A percentile compares a stretch with the other conserved stretches of the same genome.
phyloP scores from a whole-genome alignment of 2,888 invertebrate species.

The Branchipolynoe longqiensis region DNA sequence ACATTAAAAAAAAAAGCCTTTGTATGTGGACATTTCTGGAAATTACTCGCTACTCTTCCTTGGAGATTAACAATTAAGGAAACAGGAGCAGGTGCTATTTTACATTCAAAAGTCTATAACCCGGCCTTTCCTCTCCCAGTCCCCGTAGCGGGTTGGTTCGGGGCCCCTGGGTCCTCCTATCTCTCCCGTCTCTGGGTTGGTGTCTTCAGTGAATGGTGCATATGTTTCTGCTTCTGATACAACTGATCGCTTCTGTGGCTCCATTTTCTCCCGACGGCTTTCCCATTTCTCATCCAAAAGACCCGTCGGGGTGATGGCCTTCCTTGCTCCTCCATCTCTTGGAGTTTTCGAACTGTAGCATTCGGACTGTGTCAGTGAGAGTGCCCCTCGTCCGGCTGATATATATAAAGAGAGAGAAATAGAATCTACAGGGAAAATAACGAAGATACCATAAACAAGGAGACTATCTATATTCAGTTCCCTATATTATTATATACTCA shows the following conservation, averaged over 20 bases:
- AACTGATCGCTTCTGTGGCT: constrained; percentile 84
- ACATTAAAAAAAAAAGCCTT: no score
- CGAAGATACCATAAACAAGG: no score
- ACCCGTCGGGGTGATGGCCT: constrained; percentile 85
- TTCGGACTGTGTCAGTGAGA: not conserved
- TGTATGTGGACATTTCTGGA: no score
- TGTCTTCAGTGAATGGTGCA: constrained; percentile 90
- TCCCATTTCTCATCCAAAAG: constrained; percentile 88
- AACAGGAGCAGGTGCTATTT: no score
- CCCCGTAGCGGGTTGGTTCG: constrained; percentile 99
- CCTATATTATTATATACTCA: no score
- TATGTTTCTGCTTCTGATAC: constrained; percentile 88
- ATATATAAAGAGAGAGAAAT: no score
- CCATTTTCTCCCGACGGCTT: constrained; percentile 84
- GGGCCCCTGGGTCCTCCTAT: constrained; percentile 97
- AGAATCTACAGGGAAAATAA: no score
- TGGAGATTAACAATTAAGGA: no score
- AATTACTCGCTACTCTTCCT: no score
- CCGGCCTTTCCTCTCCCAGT: constrained; percentile 99
- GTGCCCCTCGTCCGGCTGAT: no score
- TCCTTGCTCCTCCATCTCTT: constrained; percentile 71
- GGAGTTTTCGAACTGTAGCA: not conserved
- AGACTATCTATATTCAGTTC: no score
- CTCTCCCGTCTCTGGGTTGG: constrained; percentile 96
- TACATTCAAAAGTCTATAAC: constrained; percentile 86